A percentile compares a stretch with the other conserved stretches of the same genome.
phyloP scores from a whole-genome alignment of 2,797 vertebrate species.

The Ispidina picta region DNA sequence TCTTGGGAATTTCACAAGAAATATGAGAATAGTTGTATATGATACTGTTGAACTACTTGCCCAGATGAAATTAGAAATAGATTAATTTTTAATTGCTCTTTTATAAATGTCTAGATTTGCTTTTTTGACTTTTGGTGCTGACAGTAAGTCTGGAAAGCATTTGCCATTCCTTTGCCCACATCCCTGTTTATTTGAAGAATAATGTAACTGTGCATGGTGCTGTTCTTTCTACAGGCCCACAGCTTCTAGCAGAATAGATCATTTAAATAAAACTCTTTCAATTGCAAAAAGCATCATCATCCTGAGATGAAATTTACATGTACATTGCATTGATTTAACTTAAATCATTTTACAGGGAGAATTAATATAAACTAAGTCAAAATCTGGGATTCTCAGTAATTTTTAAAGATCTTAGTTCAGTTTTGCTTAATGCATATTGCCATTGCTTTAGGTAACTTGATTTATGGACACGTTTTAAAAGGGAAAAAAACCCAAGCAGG shows the following conservation, averaged over 20 bases:
- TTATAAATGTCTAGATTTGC: neutral
- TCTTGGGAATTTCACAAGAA: neutral
- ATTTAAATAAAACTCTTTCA: neutral
- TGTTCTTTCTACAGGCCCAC: neutral
- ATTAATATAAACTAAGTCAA: neutral
- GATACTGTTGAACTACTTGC: neutral
- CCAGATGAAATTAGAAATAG: neutral
- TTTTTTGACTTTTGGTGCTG: neutral
- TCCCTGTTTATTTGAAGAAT: constrained; percentile 45
- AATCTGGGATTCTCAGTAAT: neutral
- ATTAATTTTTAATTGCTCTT: constrained; percentile 7
- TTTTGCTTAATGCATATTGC: neutral
- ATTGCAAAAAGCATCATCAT: neutral
- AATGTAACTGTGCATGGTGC: neutral
- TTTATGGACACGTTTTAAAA: neutral
- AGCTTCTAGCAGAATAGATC: neutral
- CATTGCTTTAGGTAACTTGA: neutral
- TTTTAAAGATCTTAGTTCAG: neutral
- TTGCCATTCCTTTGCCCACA: neutral
- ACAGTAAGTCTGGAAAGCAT: constrained; percentile 33
- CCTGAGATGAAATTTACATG: neutral
- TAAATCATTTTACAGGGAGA: neutral
- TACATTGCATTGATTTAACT: neutral
- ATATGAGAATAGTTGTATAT: neutral
- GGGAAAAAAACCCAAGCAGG: neutral